Percentiles rank a stretch among this genome's conserved stretches.
Evolutionary conservation across 1,140 invertebrate species (phyloP).

Genomic region (Eriocheir sinensis): DNA sequence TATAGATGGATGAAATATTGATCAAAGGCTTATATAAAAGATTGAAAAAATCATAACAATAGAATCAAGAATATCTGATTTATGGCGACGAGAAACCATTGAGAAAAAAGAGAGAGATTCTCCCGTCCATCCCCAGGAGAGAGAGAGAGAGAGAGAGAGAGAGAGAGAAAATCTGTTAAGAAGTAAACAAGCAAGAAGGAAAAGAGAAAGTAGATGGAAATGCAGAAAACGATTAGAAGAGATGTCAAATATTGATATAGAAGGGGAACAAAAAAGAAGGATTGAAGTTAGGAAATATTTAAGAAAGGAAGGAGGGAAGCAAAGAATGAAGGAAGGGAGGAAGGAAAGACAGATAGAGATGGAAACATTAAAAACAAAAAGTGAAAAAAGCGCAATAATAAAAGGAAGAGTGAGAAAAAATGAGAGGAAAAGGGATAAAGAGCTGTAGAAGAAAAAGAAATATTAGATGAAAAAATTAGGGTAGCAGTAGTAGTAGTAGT

Average conservation of each 20-base stretch:
- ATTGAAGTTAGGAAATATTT: background rate
- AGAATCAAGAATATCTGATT: too few relatives aligned
- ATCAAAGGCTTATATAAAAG: too few relatives aligned
- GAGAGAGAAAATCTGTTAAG: too few relatives aligned
- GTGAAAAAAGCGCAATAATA: background rate
- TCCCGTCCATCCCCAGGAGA: too few relatives aligned
- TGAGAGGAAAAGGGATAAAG: conserved; percentile 28
- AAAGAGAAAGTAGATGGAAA: too few relatives aligned
- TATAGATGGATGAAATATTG: too few relatives aligned
- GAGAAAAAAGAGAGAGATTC: too few relatives aligned
- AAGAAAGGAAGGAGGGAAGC: background rate
- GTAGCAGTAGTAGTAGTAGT: background rate
- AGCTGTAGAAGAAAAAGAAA: background rate
- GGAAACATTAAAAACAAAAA: background rate
- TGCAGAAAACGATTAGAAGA: background rate
- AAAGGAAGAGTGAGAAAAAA: background rate
- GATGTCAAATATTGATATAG: background rate
- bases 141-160: too few relatives aligned
- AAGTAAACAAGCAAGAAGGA: too few relatives aligned
- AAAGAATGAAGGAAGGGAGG: background rate
- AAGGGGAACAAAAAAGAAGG: conserved; percentile 10
- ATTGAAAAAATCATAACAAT: too few relatives aligned
- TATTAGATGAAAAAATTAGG: background rate
- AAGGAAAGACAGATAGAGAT: background rate
- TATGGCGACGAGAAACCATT: too few relatives aligned